Conservation (phyloP, 2,797 vertebrate genomes). For the Rhabdophis nuchalis region DNA sequence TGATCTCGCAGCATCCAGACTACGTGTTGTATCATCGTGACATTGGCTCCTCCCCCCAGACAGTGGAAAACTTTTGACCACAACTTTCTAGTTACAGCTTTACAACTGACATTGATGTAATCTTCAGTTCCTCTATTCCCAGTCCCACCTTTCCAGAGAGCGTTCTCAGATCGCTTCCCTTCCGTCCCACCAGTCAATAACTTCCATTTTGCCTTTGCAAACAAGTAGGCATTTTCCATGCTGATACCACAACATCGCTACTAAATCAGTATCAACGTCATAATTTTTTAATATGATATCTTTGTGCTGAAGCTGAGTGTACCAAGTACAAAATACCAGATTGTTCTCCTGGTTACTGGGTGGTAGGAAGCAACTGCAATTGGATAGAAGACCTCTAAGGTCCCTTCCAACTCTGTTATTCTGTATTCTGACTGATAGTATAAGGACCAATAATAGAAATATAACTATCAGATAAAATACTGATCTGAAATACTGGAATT, state of each 20-base stretch:
- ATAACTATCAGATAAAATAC: neutral
- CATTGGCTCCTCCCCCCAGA: no score
- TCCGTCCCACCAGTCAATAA: neutral
- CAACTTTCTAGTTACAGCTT: neutral
- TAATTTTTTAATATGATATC: neutral
- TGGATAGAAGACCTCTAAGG: no score
- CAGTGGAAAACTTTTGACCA: neutral
- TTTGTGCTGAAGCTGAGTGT: neutral
- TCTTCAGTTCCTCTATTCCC: neutral
- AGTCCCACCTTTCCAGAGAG: neutral
- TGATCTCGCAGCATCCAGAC: no score
- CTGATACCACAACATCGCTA: neutral
- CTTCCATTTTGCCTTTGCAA: neutral
- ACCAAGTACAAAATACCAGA: neutral
- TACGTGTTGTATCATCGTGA: no score
- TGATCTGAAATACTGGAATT: no score
- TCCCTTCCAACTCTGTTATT: no score
- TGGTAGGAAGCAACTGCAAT: neutral
- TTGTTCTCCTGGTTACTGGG: neutral
- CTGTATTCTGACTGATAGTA: neutral
- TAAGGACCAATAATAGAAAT: neutral
- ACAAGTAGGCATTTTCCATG: neutral
- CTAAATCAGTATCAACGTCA: neutral
- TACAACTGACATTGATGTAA: neutral
- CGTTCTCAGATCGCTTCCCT: neutral